Base-by-base conservation (phyloP, 1,140 invertebrate genomes). In the Caenorhabditis inopinata region DNA sequence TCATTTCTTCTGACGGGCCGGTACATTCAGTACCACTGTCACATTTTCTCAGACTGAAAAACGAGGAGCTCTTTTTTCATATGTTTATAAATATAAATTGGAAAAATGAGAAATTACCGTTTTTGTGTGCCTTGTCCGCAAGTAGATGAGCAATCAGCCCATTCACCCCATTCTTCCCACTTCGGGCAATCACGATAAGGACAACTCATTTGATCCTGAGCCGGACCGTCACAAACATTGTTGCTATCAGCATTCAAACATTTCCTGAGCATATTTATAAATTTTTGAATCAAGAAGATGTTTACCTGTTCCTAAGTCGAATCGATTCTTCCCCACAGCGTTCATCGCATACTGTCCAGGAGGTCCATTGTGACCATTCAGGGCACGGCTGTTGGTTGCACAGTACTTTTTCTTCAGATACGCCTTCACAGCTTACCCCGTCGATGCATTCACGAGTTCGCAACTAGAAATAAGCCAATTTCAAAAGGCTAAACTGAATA, bases 401-500 rank as follows among this genome's bases (percentile, higher is more conserved):
- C 0, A 78, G 49, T 5, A 83, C 16, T 11, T 53, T 53, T 42
- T 83, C 82, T n/a, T 83, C 82, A 4, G 74, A 77, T 18, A 51
- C 74, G 12, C 80, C 75, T 16, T 77, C 58, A 48, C 80, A 81
- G 2, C 42, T 18, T 14, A 29, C 46, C 16, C 75, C 80, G 23
- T 76, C 80, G 14, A 77, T 35, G 76, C 93, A 93, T 14, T 88
- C 87, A 12, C 92, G 87, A 35, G 91, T 90, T 14, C 93, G 90
- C 47, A 89, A 90, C 89, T 95, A 93, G n/a, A 27, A 27, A 7
- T 16, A 12, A 49, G n/a, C n/a, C n/a, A n/a, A n/a, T n/a, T n/a
- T n/a, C n/a, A n/a, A n/a, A n/a, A n/a, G n/a, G n/a, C n/a, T n/a
- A n/a, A n/a, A n/a, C n/a, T n/a, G n/a, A n/a, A n/a, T n/a, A n/a